phyloP scores from a whole-genome alignment of 1,140 invertebrate genomes.

The Phocides pigmalion region DNA sequence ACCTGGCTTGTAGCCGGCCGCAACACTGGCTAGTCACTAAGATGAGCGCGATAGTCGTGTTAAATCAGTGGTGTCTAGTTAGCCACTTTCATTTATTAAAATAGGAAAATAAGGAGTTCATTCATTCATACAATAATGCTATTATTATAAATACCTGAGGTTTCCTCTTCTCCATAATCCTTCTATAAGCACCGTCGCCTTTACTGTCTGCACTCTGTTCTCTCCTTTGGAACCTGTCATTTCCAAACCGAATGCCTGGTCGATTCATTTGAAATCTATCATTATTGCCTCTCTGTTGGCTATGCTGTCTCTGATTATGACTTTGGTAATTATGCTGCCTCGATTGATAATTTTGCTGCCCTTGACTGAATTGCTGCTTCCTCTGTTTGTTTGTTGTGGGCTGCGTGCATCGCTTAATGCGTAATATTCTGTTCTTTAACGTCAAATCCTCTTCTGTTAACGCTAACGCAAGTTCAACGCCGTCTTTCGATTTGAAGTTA shows the following conservation, averaged over 20 bases:
- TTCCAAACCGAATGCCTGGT: too few relatives aligned
- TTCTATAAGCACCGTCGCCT: slow-evolving; percentile 58
- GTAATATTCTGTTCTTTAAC: slow-evolving; percentile 75
- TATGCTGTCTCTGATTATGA: slow-evolving; percentile 10
- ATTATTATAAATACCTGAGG: slow-evolving; percentile 52
- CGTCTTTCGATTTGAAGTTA: slow-evolving; percentile 85
- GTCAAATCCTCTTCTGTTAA: slow-evolving; percentile 83
- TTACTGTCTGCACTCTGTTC: slow-evolving; percentile 15
- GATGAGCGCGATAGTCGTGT: too few relatives aligned
- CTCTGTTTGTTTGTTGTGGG: slow-evolving; percentile 35
- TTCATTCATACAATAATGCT: too few relatives aligned
- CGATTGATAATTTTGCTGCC: slow-evolving; percentile 11
- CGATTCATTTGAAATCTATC: slow-evolving; percentile 18
- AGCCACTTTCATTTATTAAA: too few relatives aligned
- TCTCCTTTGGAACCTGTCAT: background rate
- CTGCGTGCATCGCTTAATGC: slow-evolving; percentile 69
- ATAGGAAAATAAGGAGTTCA: too few relatives aligned
- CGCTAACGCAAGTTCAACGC: slow-evolving; percentile 86
- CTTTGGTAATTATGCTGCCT: background rate
- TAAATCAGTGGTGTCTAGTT: too few relatives aligned
- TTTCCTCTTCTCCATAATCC: slow-evolving; percentile 70
- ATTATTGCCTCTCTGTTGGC: slow-evolving; percentile 11
- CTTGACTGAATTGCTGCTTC: slow-evolving; percentile 17
- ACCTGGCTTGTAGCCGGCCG: too few relatives aligned
- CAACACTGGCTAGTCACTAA: too few relatives aligned